Conservation (phyloP, 2,888 invertebrate genomes). For the Melinaea menophilus region DNA sequence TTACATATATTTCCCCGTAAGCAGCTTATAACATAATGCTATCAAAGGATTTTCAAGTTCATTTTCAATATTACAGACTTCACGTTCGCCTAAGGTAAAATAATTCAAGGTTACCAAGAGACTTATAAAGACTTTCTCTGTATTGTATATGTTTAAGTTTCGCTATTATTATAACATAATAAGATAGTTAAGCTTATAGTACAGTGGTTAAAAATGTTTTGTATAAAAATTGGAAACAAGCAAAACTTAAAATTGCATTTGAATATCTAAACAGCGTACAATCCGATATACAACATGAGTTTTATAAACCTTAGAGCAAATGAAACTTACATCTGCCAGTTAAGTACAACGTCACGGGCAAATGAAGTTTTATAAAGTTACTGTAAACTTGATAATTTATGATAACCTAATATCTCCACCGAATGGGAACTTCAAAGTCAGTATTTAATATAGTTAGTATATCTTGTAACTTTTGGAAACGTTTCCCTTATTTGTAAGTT, state of each 20-base stretch:
- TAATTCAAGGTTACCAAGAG: background rate
- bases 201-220: too few species aligned
- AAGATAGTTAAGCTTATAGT: too few species aligned
- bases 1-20: too few species aligned
- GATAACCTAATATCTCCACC: background rate
- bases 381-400: background rate
- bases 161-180: too few species aligned
- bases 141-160: background rate
- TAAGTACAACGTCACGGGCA: background rate
- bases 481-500: too few species aligned
- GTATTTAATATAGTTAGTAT: background rate
- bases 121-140: background rate
- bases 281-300: background rate
- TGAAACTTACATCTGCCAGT: background rate
- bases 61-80: background rate
- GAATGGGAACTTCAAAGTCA: background rate
- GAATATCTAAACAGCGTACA: too few species aligned
- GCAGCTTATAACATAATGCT: background rate
- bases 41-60: constrained; percentile 6
- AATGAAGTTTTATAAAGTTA: background rate
- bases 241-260: too few species aligned
- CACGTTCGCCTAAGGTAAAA: background rate
- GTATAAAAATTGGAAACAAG: too few species aligned
- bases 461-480: too few species aligned
- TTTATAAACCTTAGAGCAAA: background rate